Evolutionary conservation across 2,888 invertebrate genomes (phyloP).

Genomic region (Leistus spinibarbis): DNA sequence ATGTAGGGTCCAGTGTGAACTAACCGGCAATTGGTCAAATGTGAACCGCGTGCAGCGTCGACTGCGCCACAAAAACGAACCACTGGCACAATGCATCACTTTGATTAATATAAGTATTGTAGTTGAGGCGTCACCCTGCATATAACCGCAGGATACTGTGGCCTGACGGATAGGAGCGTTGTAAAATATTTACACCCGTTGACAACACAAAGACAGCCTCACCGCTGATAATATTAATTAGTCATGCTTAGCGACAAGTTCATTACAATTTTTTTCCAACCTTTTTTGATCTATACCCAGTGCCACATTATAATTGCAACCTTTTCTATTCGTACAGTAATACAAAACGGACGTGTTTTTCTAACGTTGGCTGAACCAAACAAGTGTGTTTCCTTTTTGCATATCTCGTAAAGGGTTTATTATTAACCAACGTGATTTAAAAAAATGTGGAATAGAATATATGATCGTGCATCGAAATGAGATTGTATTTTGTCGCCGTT

Average conservation of each 20-base stretch:
- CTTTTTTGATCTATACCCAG: no score
- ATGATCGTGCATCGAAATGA: neutral
- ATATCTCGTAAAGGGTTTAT: no score
- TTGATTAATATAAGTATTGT: neutral
- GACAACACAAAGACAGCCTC: neutral
- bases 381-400: no score
- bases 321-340: no score
- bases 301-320: no score
- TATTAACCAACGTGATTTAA: no score
- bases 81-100: neutral
- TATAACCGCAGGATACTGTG: neutral
- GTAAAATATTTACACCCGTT: neutral
- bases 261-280: neutral
- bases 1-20: neutral
- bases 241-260: neutral
- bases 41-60: neutral
- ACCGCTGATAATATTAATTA: constrained; percentile 12
- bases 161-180: neutral
- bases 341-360: no score
- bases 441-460: neutral
- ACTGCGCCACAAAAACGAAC: neutral
- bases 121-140: neutral
- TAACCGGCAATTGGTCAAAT: neutral
- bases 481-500: constrained; percentile 1
- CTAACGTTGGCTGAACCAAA: no score